Conservation (phyloP, 2,797 vertebrate species). For the Atherinosoma microstoma region DNA sequence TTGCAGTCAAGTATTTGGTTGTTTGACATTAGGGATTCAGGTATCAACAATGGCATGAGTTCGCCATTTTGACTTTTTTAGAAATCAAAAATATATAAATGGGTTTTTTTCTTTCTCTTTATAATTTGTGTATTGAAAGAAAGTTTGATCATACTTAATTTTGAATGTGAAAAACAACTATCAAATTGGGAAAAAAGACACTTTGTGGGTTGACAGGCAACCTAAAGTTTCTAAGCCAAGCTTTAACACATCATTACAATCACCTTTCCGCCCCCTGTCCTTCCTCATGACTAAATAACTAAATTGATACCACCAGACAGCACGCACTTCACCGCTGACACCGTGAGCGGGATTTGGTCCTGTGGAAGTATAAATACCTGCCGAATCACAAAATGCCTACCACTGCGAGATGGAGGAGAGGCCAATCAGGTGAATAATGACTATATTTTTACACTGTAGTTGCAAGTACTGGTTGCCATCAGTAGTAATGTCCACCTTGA, state of each 20-base stretch:
- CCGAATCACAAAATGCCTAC: slow-evolving; percentile 82
- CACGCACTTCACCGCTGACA: slow-evolving; percentile 76
- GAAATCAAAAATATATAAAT: not conserved
- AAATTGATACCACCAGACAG: slow-evolving; percentile 81
- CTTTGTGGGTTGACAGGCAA: slow-evolving; percentile 43
- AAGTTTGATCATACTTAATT: slow-evolving; percentile 14
- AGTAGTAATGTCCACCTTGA: slow-evolving; percentile 84
- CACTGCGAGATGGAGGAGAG: slow-evolving; percentile 80
- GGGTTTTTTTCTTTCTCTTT: too few species aligned
- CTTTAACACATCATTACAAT: slow-evolving; percentile 74
- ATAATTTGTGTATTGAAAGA: slow-evolving; percentile 12
- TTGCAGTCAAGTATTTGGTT: slow-evolving; percentile 49
- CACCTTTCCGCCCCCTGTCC: slow-evolving; percentile 64
- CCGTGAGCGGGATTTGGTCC: slow-evolving; percentile 65
- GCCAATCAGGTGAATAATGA: slow-evolving; percentile 86
- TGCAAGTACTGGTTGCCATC: slow-evolving; percentile 78
- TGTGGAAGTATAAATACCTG: slow-evolving; percentile 84
- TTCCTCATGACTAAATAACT: slow-evolving; percentile 79
- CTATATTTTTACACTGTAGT: slow-evolving; percentile 75
- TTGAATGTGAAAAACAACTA: slow-evolving; percentile 21
- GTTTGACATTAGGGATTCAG: slow-evolving; percentile 31
- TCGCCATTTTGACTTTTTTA: slow-evolving; percentile 8
- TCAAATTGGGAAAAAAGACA: slow-evolving; percentile 33
- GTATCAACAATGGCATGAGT: slow-evolving; percentile 21
- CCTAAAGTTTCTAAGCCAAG: slow-evolving; percentile 63